Evolutionary conservation across 1,140 invertebrate genomes (phyloP).

Genomic region (Nebria ingens): DNA sequence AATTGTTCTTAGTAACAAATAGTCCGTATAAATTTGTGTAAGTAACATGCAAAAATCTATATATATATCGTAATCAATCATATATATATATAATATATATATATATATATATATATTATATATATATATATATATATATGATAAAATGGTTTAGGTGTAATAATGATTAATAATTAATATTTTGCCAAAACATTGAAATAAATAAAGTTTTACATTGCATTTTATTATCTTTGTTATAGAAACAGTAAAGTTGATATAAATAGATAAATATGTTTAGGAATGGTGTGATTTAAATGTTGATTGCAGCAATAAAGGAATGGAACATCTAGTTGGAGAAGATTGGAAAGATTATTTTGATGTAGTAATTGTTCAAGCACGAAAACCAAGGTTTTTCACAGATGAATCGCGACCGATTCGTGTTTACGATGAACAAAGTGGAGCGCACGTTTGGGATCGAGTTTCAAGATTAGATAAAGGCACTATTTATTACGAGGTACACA

Average conservation of each 20-base stretch:
- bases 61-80: too few species aligned
- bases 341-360: conserved; percentile 92
- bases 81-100: too few species aligned
- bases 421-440: conserved; percentile 70
- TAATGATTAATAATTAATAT: too few species aligned
- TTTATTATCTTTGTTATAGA: too few species aligned
- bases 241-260: too few species aligned
- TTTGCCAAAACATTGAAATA: too few species aligned
- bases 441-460: conserved; percentile 86
- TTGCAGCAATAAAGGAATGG: conserved; percentile 83
- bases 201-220: too few species aligned
- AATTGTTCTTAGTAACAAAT: conserved; percentile 93
- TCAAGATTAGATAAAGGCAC: conserved; percentile 74
- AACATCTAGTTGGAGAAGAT: conserved; percentile 73
- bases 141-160: too few species aligned
- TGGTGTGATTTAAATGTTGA: conserved; percentile 23
- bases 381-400: conserved; percentile 93
- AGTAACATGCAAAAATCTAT: too few species aligned
- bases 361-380: conserved; percentile 88
- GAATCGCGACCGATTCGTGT: conserved; percentile 79
- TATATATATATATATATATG: too few species aligned
- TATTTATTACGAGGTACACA: conserved; percentile 81
- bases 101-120: too few species aligned
- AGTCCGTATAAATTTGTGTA: conserved; percentile 96
- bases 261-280: not conserved